Evolutionary conservation across 2,888 invertebrate genomes (phyloP), one percentile per base, ranked within the genome.

Genomic region (Pachliopta kotzebuea): DNA sequence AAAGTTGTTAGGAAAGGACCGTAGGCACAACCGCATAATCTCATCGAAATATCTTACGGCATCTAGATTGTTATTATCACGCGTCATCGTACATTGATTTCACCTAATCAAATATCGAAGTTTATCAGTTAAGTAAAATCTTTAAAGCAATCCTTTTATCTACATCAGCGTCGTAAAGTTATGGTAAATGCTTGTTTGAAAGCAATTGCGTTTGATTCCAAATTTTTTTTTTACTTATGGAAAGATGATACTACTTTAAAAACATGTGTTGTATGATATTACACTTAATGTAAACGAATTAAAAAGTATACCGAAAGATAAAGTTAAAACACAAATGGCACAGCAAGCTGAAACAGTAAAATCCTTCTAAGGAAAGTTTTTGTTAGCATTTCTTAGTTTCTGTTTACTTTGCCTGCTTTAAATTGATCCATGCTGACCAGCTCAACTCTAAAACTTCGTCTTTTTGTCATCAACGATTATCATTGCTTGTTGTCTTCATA

Each of bases 71-170:
- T 61, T 61, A 61, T 61, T 55, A 29, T 61, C 61, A 26, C 42
- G 61, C 26, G 55, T 61, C 61, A 37, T 24, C 54, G 24, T 42
- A 61, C 62, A 56, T 62, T 57, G 63, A 63, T 63, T 63, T 63
- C 58, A 53, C 63, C 57, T 63, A 63, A 63, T 63, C 63, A 53
- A 58, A 63, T 63, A 63, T 54, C 24, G 45, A 58, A 45, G 58
- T 58, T 63, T 63, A 63, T 63, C 63, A 58, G 58, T 58, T 21
- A 57, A 62, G 37, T 45, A 29, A 58, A 63, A 58, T 58, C 53
- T 53, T 61, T 21, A 23, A 63, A 52, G 29, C 50, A 53, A 24
- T 26, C 18, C 29, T 53, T 58, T 63, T 63, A 63, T 63, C 58
- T 58, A 29, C 57, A 63, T 63, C 63, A 37, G 58, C 21, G 54